Conservation (phyloP, 2,113 vertebrate genomes). For the Irena cyanogastra region DNA sequence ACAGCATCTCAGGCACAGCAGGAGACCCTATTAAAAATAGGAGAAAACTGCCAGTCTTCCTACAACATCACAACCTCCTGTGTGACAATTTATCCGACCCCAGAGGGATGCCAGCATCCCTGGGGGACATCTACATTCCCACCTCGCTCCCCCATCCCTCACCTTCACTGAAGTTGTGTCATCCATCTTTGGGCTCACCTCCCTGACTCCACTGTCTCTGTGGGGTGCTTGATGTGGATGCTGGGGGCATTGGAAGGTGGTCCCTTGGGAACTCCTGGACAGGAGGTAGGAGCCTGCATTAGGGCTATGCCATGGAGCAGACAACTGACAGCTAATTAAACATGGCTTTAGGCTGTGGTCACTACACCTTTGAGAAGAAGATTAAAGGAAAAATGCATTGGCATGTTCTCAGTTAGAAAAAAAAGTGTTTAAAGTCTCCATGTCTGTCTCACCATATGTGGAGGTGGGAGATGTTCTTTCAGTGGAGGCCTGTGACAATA, state of each 20-base stretch:
- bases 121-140: neutral
- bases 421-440: neutral
- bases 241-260: neutral
- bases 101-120: neutral
- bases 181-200: neutral
- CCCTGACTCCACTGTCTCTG: fast-evolving
- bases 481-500: neutral
- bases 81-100: neutral
- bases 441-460: neutral
- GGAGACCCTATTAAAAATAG: neutral
- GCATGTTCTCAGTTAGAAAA: neutral
- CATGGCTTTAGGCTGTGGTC: neutral
- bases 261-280: neutral
- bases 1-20: neutral
- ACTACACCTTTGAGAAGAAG: neutral
- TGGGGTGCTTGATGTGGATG: fast-evolving
- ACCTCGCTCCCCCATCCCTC: neutral
- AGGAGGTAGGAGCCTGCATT: neutral
- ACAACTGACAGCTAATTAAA: neutral
- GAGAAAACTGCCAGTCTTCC: neutral
- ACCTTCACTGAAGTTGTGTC: neutral
- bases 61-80: neutral
- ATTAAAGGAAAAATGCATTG: neutral
- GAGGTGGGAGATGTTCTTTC: neutral
- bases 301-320: neutral